Evolutionary conservation across 2,888 invertebrate species (phyloP).

Genomic region (Choristoneura rosaceana): DNA sequence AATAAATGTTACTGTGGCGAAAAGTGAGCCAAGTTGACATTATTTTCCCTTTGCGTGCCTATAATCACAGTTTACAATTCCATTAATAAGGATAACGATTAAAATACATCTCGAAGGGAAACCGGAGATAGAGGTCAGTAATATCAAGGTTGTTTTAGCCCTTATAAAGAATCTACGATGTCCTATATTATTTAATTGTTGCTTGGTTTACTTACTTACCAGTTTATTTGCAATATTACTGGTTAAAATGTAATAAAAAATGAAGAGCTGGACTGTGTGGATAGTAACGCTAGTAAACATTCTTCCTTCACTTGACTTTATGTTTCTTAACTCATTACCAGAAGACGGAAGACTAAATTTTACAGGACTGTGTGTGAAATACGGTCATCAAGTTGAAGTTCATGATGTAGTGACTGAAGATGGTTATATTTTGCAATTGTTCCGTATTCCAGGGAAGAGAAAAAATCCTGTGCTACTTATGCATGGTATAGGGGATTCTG

Average conservation of each 20-base stretch:
- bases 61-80: background rate
- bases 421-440: conserved; percentile 55
- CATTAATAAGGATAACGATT: background rate
- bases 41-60: too few species aligned
- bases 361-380: conserved; percentile 45
- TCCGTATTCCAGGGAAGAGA: conserved; percentile 50
- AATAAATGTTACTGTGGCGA: too few species aligned
- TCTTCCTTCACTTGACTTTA: background rate
- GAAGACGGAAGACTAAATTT: conserved; percentile 45
- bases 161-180: background rate
- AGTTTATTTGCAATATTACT: background rate
- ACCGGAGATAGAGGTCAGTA: background rate
- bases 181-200: background rate
- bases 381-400: conserved; percentile 46
- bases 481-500: conserved; percentile 54
- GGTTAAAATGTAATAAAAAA: background rate
- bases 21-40: too few species aligned
- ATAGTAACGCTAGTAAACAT: conserved; percentile 1
- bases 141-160: background rate
- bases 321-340: conserved; percentile 20
- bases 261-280: conserved; percentile 1
- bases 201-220: background rate
- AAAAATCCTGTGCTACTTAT: conserved; percentile 48
- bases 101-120: background rate
- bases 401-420: conserved; percentile 56